A percentile compares a stretch with the other conserved stretches of the same genome.
Evolutionary conservation across 2,797 vertebrate species (phyloP).

Genomic region (Otolemur crassicaudatus): DNA sequence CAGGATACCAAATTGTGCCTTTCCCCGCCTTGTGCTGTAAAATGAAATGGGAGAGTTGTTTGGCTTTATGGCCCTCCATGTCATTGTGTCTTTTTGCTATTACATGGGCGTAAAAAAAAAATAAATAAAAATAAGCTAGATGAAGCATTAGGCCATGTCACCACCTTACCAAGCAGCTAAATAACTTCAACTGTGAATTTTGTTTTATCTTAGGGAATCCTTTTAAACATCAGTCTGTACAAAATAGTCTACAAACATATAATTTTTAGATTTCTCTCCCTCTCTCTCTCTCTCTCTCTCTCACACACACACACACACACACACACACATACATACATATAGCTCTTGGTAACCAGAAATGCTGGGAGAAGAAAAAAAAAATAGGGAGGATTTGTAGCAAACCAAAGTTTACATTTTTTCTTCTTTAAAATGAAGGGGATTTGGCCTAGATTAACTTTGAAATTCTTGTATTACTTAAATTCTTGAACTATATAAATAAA

Average conservation of each 20-base stretch:
- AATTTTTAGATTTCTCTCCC: background rate
- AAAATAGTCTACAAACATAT: background rate
- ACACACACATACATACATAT: conserved; percentile 49
- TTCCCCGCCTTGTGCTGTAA: conserved; percentile 77
- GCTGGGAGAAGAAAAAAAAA: background rate
- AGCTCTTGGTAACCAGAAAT: conserved; percentile 59
- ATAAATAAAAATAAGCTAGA: conserved; percentile 81
- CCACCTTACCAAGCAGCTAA: conserved; percentile 60
- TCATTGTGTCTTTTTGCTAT: conserved; percentile 79
- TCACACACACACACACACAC: background rate
- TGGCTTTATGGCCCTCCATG: conserved; percentile 67
- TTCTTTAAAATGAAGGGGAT: conserved; percentile 19
- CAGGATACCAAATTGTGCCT: conserved; percentile 80
- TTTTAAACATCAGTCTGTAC: conserved; percentile 60
- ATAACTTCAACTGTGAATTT: conserved; percentile 63
- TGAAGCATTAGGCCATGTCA: conserved; percentile 71
- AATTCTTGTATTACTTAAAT: conserved; percentile 27
- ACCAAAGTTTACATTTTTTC: conserved; percentile 55
- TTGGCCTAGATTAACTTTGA: conserved; percentile 14
- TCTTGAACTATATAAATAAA: conserved; percentile 45
- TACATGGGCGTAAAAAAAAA: conserved; percentile 70
- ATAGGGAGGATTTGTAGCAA: background rate
- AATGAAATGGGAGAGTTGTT: conserved; percentile 76
- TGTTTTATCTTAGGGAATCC: conserved; percentile 66
- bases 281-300: no score